Base-by-base conservation (phyloP, 2,888 invertebrate species). In the Pterostichus madidus region DNA sequence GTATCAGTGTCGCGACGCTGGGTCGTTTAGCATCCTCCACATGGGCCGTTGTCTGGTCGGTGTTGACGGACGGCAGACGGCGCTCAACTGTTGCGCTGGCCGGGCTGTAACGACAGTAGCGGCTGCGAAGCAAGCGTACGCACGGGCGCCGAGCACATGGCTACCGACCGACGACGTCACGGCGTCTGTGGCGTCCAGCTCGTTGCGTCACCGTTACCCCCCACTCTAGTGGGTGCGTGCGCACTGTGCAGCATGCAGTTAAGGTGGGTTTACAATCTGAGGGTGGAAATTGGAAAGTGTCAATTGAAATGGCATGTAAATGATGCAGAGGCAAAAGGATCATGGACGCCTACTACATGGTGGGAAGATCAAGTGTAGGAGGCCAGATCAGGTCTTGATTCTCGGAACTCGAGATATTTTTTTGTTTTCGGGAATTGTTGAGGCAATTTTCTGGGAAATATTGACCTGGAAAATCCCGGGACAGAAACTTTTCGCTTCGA, bases 131-230 rank as follows among this genome's bases (percentile, higher is more conserved):
- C 17, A 5, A 75, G 75, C 75, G 49, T 44, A 75, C 24, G 15
- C 56, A 35, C 15, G 39, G 31, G 82, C 84, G 85, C 83, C 84
- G 84, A 82, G 71, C 80, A 84, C 85, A 84, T 84, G 84, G 84
- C 84, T 81, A 80, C 64, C 82, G 84, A 83, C 82, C 79, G 80
- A 83, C 84, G 85, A 84, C 84, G 83, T 78, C 80, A 80, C 84
- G 76, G 76, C 84, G 85, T 85, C 84, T 85, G 85, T 84, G 84
- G 83, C 84, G 85, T 84, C 84, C 83, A 13, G 71, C 1, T 3
- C 17, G 44, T 73, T 56, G 73, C 80, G 80, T 81, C 73, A 81
- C 56, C 10, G 61, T 75, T 81, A 35, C 39, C 59, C 61, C 80
- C 35, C 24, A 75, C 56, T 46, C 15, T 32, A 39, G 24, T 2